Evolutionary conservation across 2,888 invertebrate genomes (phyloP), one percentile per base, ranked within the genome.

Genomic region (Thysanoteuthis rhombus): DNA sequence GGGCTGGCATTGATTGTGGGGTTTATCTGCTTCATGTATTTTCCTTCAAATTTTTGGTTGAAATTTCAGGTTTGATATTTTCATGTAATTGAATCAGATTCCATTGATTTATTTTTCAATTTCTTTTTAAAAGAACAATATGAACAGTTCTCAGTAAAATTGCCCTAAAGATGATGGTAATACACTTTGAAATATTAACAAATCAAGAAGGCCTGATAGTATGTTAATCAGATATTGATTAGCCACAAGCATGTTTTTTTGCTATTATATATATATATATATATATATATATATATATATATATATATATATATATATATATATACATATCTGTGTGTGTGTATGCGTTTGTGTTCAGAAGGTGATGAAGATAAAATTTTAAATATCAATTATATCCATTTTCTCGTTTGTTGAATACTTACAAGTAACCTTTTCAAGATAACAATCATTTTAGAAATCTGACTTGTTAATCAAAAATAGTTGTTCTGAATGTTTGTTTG

Each of bases 271-370:
- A 12, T 52, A 52, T 45, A 45, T 45, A 45, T 45, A 45, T 45
- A 45, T 45, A 45, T 45, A 45, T 45, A 45, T 45, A 90, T 90
- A 90, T 90, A 90, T 90, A 90, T 90, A 90, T 90, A 90, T 90
- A 90, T 90, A 90, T 90, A 90, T 90, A 90, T 90, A 90, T 90
- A 90, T 90, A 90, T 90, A 38, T 90, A 45, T 45, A 45, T 45
- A 45, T 45, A 45, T 45, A 45, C 16, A 45, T 45, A 45, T 45
- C 8, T 45, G 16, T 45, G 16, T 45, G 16, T 45, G 16, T 45
- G 16, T 45, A 45, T 45, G 16, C 16, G 16, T 45, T 8, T 45
- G 16, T 45, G 16, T 52, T 52, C 28, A 52, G 52, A 28, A 25
- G 52, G 22, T 52, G 22, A 19, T 28, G 22, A 19, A 22, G 16